phyloP scores from a whole-genome alignment of 2,113 vertebrate genomes.

The Tragelaphus scriptus region DNA sequence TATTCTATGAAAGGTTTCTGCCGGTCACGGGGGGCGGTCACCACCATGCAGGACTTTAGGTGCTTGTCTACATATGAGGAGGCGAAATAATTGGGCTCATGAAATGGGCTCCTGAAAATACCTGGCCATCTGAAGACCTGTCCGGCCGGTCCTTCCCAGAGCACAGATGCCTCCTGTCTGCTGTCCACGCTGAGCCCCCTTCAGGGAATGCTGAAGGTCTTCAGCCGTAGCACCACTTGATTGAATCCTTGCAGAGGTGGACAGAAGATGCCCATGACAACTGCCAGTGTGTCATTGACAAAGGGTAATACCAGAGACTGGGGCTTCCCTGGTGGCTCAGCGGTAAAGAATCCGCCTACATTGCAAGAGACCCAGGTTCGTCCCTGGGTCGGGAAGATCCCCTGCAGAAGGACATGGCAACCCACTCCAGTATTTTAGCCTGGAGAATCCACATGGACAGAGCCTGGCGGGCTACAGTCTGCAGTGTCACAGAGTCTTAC shows the following conservation, averaged over 20 bases:
- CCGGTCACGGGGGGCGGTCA: neutral
- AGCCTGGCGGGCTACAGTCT: neutral
- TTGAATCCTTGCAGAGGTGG: neutral
- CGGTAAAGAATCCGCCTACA: neutral
- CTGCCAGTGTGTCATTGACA: neutral
- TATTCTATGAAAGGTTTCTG: neutral
- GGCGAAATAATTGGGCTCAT: fast-evolving
- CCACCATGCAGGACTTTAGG: fast-evolving
- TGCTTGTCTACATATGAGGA: neutral
- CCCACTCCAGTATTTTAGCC: neutral
- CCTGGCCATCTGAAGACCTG: neutral
- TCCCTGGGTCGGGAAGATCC: neutral
- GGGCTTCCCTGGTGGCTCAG: neutral
- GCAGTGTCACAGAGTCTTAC: fast-evolving
- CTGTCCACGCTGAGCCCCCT: neutral
- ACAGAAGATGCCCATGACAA: neutral
- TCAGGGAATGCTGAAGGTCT: fast-evolving
- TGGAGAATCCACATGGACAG: neutral
- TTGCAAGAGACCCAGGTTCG: fast-evolving
- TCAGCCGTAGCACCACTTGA: fast-evolving
- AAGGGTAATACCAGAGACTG: neutral
- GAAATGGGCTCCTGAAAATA: neutral
- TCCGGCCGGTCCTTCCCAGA: fast-evolving
- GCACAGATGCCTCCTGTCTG: neutral
- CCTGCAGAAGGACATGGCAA: neutral